Evolutionary conservation across 2,888 invertebrate species (phyloP), one percentile per base, ranked within the genome.

Genomic region (Acanthopleura granulata): DNA sequence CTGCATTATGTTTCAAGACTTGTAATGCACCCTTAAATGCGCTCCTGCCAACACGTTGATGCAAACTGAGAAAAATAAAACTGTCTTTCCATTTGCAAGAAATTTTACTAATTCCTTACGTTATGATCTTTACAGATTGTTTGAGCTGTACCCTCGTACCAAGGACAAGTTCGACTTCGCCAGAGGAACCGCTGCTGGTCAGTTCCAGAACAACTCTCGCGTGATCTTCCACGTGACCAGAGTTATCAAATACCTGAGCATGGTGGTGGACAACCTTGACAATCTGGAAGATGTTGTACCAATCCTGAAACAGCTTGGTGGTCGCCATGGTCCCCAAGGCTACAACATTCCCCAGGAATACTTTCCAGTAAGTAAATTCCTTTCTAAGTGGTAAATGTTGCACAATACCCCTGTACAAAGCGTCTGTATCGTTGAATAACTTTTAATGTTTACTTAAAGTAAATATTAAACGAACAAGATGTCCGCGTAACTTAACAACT

Each of bases 231-330:
- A 57, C 57, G 57, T 57, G 57, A 57, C 57, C 12, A 57, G 57
- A 57, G 57, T 57, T 57, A 57, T 57, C 57, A 57, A 57, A 57
- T 57, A 57, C 22, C 12, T 57, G 57, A 16, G 25, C 4, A 72
- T 27, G 72, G 72, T 72, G 4, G 72, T 72, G n/a, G 72, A 72
- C 6, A 1, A 72, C 29, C 72, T 72, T 22, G 72, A 72, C 49
- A 49, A n/a, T 40, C 49, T 72, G 72, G 72, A 72, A 57, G 57
- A 57, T 12, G 57, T 57, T 57, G 57, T 57, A 18, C 57, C 57
- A 57, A 57, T 57, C 22, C 72, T 72, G 49, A 72, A 49, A 18
- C 72, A 49, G 40, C 49, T 72, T 72, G 72, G 72, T 29, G 72
- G 72, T 49, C 72, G 72, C 25, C 72, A 72, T 49, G 72, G 72